Evolutionary conservation across 2,888 invertebrate genomes (phyloP).

Genomic region (Ectobius pallidus): DNA sequence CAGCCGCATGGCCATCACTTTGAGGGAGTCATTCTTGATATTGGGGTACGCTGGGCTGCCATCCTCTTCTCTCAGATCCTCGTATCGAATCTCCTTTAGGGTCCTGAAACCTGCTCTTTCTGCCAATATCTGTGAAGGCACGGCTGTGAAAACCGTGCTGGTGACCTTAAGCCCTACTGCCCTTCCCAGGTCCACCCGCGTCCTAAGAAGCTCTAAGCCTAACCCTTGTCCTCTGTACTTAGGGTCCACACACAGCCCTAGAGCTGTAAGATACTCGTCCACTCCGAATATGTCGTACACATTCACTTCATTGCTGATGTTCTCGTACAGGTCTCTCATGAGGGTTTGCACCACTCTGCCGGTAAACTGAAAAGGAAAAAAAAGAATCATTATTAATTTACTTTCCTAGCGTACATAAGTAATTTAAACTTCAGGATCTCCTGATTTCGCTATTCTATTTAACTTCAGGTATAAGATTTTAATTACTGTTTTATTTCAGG

Average conservation of each 20-base stretch:
- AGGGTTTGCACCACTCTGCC: neutral
- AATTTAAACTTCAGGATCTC: too few relatives aligned
- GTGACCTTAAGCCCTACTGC: neutral
- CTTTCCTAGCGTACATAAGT: too few relatives aligned
- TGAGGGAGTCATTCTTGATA: neutral
- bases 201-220: slow-evolving; percentile 55
- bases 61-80: neutral
- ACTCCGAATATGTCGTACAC: slow-evolving; percentile 54
- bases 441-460: too few relatives aligned
- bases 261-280: slow-evolving; percentile 57
- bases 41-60: slow-evolving; percentile 4
- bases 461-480: too few relatives aligned
- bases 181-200: slow-evolving; percentile 51
- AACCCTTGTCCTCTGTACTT: slow-evolving; percentile 57
- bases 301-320: slow-evolving; percentile 58
- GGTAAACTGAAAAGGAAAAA: neutral
- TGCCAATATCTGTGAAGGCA: slow-evolving; percentile 2
- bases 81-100: neutral
- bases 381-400: neutral
- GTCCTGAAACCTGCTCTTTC: neutral
- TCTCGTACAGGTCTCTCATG: neutral
- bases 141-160: neutral
- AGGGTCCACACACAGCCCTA: slow-evolving; percentile 58
- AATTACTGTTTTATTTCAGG: too few relatives aligned
- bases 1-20: neutral